Evolutionary conservation across 2,797 vertebrate genomes (phyloP).

Genomic region (Gastrophryne carolinensis): DNA sequence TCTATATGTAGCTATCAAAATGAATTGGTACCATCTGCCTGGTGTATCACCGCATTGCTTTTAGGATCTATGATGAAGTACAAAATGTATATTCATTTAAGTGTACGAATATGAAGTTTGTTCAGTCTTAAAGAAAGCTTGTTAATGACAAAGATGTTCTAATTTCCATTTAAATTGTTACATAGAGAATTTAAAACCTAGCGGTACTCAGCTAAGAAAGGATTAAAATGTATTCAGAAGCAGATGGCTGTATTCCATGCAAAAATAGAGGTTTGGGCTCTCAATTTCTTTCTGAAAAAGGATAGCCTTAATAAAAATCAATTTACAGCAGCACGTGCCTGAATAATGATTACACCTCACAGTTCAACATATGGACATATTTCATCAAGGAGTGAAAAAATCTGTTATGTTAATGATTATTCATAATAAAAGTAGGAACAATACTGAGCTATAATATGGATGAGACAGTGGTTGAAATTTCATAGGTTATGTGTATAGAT

Average conservation of each 20-base stretch:
- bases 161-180: constrained; percentile 51
- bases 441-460: not conserved
- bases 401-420: not conserved
- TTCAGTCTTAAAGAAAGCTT: constrained; percentile 35
- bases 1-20: constrained; percentile 48
- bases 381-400: constrained; percentile 1
- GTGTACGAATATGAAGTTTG: constrained; percentile 22
- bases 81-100: constrained; percentile 18
- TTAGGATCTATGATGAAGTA: constrained; percentile 33
- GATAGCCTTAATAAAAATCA: constrained; percentile 21
- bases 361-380: constrained; percentile 23
- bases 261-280: constrained; percentile 23
- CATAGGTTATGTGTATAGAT: too few species aligned
- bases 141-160: constrained; percentile 43
- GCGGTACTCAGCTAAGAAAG: constrained; percentile 18
- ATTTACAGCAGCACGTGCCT: constrained; percentile 14
- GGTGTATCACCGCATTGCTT: constrained; percentile 33
- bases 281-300: constrained; percentile 26
- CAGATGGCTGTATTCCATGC: constrained; percentile 40
- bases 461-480: too few species aligned
- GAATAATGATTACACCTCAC: constrained; percentile 20
- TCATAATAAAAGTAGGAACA: not conserved
- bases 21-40: constrained; percentile 47
- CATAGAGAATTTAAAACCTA: constrained; percentile 34
- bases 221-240: constrained; percentile 12